phyloP scores from a whole-genome alignment of 2,888 invertebrate genomes.

The Drosophila mercatorum region DNA sequence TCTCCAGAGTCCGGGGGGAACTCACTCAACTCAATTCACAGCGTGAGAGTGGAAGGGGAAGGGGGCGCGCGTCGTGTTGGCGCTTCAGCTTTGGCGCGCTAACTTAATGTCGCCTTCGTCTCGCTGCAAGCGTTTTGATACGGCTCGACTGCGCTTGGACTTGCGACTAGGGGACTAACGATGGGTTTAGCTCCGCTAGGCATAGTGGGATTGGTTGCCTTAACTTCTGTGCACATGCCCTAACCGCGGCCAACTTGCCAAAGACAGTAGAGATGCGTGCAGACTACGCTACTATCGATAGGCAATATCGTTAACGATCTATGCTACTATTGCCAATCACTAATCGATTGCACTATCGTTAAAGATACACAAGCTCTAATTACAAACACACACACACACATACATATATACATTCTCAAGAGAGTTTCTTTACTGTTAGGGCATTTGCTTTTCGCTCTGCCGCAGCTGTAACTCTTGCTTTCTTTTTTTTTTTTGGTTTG shows the following conservation, averaged over 20 bases:
- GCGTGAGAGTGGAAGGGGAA: too few species aligned
- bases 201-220: slow-evolving; percentile 24
- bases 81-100: slow-evolving; percentile 26
- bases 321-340: too few species aligned
- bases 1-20: background rate
- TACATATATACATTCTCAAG: too few species aligned
- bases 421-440: background rate
- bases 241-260: background rate
- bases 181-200: slow-evolving; percentile 17
- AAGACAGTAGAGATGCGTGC: background rate
- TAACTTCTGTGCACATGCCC: background rate
- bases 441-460: background rate
- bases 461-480: background rate
- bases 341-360: too few species aligned
- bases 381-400: too few species aligned
- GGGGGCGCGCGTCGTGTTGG: background rate
- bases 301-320: too few species aligned
- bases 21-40: slow-evolving; percentile 9
- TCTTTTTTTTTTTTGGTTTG: slow-evolving; percentile 20
- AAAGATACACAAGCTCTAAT: too few species aligned
- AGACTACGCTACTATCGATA: background rate
- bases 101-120: slow-evolving; percentile 45
- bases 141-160: slow-evolving; percentile 45
- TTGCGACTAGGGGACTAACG: slow-evolving; percentile 43
- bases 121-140: slow-evolving; percentile 36